Conservation (phyloP, 2,113 vertebrate species). For the Trichechus manatus region DNA sequence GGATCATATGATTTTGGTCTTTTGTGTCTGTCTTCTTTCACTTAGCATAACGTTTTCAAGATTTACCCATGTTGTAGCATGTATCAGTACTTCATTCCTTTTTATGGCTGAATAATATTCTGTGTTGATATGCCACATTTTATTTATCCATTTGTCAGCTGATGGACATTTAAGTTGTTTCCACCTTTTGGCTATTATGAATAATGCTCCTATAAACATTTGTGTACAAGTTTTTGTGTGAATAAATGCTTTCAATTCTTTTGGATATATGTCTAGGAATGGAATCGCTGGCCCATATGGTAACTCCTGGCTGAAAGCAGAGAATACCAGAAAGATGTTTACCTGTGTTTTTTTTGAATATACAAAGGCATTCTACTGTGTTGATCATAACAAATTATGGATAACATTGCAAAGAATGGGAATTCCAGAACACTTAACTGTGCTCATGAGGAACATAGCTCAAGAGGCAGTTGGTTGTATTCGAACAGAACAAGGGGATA, state of each 20-base stretch:
- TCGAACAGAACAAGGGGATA: no score
- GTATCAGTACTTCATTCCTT: not conserved
- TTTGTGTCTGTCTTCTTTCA: constrained; percentile 1
- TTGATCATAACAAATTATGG: no score
- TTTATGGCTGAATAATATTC: not conserved
- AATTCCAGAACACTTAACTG: no score
- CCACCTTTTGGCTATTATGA: not conserved
- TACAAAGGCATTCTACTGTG: no score
- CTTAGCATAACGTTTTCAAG: constrained; percentile 23
- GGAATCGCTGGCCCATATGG: not conserved
- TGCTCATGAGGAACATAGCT: no score
- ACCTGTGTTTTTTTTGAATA: no score
- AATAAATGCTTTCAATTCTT: not conserved
- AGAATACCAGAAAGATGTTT: no score
- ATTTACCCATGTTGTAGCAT: not conserved
- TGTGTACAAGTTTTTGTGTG: not conserved
- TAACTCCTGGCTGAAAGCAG: not conserved
- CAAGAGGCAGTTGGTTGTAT: no score
- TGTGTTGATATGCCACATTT: not conserved
- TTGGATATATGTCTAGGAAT: not conserved
- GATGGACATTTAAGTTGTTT: not conserved
- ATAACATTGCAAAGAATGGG: no score
- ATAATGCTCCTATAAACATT: constrained; percentile 24
- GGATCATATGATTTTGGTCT: no score
- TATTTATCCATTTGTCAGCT: not conserved